Conservation (phyloP, 2,113 vertebrate genomes). For the Odontesthes bonariensis region DNA sequence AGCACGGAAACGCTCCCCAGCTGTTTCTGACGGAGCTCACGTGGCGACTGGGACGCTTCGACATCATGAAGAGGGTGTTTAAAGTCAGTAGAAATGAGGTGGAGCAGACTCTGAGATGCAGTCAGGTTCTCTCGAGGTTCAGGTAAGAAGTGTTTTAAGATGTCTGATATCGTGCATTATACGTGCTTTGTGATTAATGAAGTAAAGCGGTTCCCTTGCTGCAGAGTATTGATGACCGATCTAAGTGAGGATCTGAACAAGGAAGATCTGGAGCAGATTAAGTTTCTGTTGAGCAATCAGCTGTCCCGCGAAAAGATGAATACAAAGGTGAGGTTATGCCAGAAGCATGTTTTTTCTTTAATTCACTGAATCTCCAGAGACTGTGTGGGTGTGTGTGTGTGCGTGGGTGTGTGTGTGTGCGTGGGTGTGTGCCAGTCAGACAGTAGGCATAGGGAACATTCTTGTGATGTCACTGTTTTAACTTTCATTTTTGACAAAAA, state of each 20-base stretch:
- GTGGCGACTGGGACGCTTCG: slow-evolving; percentile 85
- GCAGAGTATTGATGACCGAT: slow-evolving; percentile 88
- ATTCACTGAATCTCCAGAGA: not conserved
- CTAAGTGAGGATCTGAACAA: slow-evolving; percentile 86
- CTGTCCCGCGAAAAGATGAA: slow-evolving; percentile 78
- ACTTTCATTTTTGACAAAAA: not conserved
- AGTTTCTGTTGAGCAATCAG: slow-evolving; percentile 84
- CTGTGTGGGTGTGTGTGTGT: not conserved
- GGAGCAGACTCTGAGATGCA: slow-evolving; percentile 71
- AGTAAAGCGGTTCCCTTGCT: not conserved
- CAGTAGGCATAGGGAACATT: not conserved
- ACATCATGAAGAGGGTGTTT: slow-evolving; percentile 85
- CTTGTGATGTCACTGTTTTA: not conserved
- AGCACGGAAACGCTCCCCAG: not conserved
- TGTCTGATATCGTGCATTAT: not conserved
- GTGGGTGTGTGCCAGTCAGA: too few species aligned
- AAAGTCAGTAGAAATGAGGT: slow-evolving; percentile 75
- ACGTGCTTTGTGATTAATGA: not conserved
- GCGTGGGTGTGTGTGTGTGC: too few species aligned
- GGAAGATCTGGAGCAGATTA: slow-evolving; percentile 84
- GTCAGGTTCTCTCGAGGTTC: slow-evolving; percentile 82
- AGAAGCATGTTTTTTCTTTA: slow-evolving; percentile 1
- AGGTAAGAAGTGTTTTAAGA: slow-evolving; percentile 80
- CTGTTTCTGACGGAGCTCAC: slow-evolving; percentile 84
- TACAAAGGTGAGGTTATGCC: slow-evolving; percentile 86